A percentile compares a stretch with the other conserved stretches of the same genome.
Conservation (phyloP, 1,140 invertebrate species). For the Elymnias hypermnestra region DNA sequence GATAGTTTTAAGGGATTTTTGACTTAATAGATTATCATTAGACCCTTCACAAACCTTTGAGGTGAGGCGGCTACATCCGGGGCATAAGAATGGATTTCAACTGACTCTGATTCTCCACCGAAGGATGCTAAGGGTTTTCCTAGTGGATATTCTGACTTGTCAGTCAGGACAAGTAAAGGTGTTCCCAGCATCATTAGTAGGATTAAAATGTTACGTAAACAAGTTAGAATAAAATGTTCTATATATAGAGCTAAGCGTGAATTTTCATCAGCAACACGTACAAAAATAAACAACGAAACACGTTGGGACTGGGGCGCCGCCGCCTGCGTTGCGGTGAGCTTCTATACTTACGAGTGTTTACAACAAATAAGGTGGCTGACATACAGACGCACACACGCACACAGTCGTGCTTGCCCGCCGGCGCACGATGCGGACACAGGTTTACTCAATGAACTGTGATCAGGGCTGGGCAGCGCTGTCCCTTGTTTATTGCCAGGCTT, state of each 20-base stretch:
- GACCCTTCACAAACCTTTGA: too few species aligned
- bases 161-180: too few species aligned
- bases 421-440: conserved; percentile 36
- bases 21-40: too few species aligned
- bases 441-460: conserved; percentile 63
- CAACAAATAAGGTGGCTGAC: conserved; percentile 41
- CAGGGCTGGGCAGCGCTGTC: conserved; percentile 34
- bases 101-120: too few species aligned
- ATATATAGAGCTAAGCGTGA: background rate
- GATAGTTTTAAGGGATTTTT: too few species aligned
- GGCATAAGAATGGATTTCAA: too few species aligned
- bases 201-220: too few species aligned
- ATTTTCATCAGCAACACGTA: conserved; percentile 34
- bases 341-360: conserved; percentile 46
- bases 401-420: conserved; percentile 34
- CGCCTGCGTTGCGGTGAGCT: conserved; percentile 30
- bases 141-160: too few species aligned
- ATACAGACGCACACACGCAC: conserved; percentile 36
- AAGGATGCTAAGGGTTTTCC: too few species aligned
- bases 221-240: background rate
- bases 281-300: conserved; percentile 44
- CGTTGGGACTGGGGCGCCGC: conserved; percentile 13
- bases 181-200: too few species aligned
- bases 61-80: too few species aligned
- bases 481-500: conserved; percentile 31